These are phyloP conservation scores for Meandrina meandrites DNA, from an alignment of 92 coral and sea anemone species.

Conservation along the genomic window DNA sequence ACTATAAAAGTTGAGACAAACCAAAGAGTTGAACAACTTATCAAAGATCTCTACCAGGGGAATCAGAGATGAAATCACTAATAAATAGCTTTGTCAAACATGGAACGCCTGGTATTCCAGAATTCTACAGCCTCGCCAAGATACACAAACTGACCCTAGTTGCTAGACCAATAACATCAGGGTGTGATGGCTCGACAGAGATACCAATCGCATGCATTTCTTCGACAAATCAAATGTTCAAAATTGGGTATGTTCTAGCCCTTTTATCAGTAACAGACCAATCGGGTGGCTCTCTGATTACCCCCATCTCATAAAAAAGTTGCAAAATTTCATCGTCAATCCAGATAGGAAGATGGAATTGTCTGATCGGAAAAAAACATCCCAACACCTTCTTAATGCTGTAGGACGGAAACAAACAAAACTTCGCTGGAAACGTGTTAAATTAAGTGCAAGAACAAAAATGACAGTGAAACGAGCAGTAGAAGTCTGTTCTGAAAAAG, in stretches of 20 bases:
- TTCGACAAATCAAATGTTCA: conserved; percentile 36
- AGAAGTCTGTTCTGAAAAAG: not conserved
- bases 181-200: too few species aligned
- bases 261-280: conserved; percentile 12
- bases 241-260: conserved; percentile 24
- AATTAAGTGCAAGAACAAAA: conserved; percentile 32
- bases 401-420: conserved; percentile 26
- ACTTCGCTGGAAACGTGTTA: conserved; percentile 28
- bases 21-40: too few species aligned
- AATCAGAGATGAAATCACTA: too few species aligned
- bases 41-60: too few species aligned
- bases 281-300: conserved; percentile 36
- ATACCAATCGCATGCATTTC: conserved; percentile 64
- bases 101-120: too few species aligned
- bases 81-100: too few species aligned
- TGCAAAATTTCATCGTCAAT: too few species aligned
- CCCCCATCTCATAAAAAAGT: conserved; percentile 53
- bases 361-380: conserved; percentile 5
- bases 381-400: conserved; percentile 13
- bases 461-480: not conserved
- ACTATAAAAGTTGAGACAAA: too few species aligned
- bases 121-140: too few species aligned
- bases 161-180: too few species aligned
- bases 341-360: conserved; percentile 31
- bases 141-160: too few species aligned